A percentile compares a stretch with the other conserved stretches of the same genome.
Conservation (phyloP, 2,888 invertebrate genomes). For the Oscheius sp. region DNA sequence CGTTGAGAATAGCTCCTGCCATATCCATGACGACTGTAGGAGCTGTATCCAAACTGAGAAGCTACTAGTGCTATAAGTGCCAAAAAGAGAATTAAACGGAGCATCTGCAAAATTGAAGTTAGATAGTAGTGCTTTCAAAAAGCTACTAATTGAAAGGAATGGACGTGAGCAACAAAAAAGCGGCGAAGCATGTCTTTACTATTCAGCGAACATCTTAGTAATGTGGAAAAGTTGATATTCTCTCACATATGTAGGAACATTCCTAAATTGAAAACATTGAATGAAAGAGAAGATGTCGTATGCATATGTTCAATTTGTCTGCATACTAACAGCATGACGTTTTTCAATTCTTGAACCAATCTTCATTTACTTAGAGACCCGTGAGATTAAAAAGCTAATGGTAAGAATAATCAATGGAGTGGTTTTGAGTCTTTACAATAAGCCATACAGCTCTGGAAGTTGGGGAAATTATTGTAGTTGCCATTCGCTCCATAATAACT, state of each 20-base stretch:
- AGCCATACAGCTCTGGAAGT: slow-evolving; percentile 50
- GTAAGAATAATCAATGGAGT: neutral
- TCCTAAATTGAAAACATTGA: neutral
- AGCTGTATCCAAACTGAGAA: slow-evolving; percentile 36
- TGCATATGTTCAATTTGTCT: no score
- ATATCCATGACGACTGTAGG: slow-evolving; percentile 7
- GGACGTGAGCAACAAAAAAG: no score
- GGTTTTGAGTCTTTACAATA: slow-evolving; percentile 42
- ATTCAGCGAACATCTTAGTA: no score
- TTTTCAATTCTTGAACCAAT: no score
- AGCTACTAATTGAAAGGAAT: no score
- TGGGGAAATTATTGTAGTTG: slow-evolving; percentile 68
- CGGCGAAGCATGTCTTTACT: no score
- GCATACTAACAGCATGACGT: no score
- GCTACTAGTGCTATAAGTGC: slow-evolving; percentile 36
- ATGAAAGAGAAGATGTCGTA: neutral
- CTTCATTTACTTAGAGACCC: no score
- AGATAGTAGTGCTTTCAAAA: no score
- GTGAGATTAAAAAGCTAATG: neutral
- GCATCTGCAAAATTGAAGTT: no score
- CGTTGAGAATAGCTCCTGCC: no score
- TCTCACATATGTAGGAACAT: neutral
- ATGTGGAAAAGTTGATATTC: neutral
- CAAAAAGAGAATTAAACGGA: slow-evolving; percentile 16
- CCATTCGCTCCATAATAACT: slow-evolving; percentile 68